Base-by-base conservation (phyloP, 2,797 vertebrate species). In the Microctenopoma steveboyesi region DNA sequence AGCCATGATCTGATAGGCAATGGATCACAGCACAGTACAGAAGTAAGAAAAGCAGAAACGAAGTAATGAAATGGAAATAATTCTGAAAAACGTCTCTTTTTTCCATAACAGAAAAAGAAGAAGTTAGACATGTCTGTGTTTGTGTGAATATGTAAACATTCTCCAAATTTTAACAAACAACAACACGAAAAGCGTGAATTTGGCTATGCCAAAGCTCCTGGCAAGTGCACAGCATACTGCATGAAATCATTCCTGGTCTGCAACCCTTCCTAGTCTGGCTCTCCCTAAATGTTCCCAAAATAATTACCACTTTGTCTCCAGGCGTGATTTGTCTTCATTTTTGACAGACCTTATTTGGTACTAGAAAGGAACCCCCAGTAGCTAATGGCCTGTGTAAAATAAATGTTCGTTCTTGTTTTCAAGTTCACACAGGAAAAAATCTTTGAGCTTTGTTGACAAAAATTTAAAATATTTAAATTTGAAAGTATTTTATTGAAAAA, bases 241-340 rank as follows among this genome's bases (percentile, higher is more conserved):
- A 40, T 40, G 74, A 77, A 79, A 76, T 77, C 77, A 70, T 51
- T 78, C 76, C 58, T 67, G 59, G 78, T 78, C 75, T 77, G 64
- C 50, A 64, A 25, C n/a, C 30, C 65, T 74, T 75, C 73, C 79
- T 57, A 65, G 30, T 57, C 74, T 78, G 69, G 61, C 68, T 74
- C 70, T 71, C 39, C 61, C 59, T 63, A 75, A 85, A 83, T 69
- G 64, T 76, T 77, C 64, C 62, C 45, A 53, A 50, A 58, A 76
- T 71, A 76, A 78, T 76, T 51, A 15, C 48, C 65, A 59, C 40
- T 64, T 72, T 55, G n/a, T 51, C 58, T 63, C 59, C 58, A 9
- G 18, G 37, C 30, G 12, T 6, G 14, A 76, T 86, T 79, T 48
- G 56, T 84, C 74, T 77, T 82, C 25, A 84, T 75, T 68, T 40